These are phyloP conservation scores for Orgyia antiqua DNA, from an alignment of 2,888 invertebrate genomes.

Conservation along the genomic window DNA sequence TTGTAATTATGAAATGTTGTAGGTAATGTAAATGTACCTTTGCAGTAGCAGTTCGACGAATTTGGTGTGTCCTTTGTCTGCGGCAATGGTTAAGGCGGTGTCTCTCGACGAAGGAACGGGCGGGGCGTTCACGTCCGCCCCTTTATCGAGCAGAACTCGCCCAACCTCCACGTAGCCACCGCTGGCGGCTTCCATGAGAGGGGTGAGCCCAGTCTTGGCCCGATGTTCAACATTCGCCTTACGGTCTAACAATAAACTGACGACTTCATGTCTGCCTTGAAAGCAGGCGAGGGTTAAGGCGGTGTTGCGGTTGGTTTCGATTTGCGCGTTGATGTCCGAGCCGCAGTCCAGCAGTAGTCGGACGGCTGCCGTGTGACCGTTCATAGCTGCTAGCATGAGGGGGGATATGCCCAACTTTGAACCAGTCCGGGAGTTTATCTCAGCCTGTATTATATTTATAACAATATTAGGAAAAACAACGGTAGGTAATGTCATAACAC, in stretches of 20 bases:
- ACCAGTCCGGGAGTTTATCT: slow-evolving; percentile 98
- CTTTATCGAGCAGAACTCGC: slow-evolving; percentile 94
- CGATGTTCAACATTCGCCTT: slow-evolving; percentile 99
- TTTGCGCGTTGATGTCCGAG: slow-evolving; percentile 99
- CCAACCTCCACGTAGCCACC: slow-evolving; percentile 99
- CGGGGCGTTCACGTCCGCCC: slow-evolving; percentile 98
- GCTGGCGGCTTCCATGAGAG: slow-evolving; percentile 99
- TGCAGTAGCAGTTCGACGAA: slow-evolving; percentile 90
- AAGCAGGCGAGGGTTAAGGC: slow-evolving; percentile 99
- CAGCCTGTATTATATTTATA: slow-evolving; percentile 85
- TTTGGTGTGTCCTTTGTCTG: slow-evolving; percentile 99
- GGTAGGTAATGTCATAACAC: background rate
- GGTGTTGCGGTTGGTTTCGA: slow-evolving; percentile 99
- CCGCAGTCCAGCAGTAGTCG: slow-evolving; percentile 97
- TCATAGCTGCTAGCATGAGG: slow-evolving; percentile 99
- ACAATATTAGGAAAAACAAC: too few relatives aligned
- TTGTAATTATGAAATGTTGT: too few relatives aligned
- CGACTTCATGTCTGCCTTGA: slow-evolving; percentile 99
- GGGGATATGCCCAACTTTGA: slow-evolving; percentile 99
- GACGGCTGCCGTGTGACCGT: slow-evolving; percentile 93
- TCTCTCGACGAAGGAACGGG: slow-evolving; percentile 98
- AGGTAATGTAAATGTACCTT: slow-evolving; percentile 59
- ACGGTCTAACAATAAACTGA: slow-evolving; percentile 95
- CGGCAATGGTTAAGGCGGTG: slow-evolving; percentile 98
- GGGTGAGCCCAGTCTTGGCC: slow-evolving; percentile 99